Base-by-base conservation (phyloP, 1,140 invertebrate species). In the Pogonomyrmex barbatus region DNA sequence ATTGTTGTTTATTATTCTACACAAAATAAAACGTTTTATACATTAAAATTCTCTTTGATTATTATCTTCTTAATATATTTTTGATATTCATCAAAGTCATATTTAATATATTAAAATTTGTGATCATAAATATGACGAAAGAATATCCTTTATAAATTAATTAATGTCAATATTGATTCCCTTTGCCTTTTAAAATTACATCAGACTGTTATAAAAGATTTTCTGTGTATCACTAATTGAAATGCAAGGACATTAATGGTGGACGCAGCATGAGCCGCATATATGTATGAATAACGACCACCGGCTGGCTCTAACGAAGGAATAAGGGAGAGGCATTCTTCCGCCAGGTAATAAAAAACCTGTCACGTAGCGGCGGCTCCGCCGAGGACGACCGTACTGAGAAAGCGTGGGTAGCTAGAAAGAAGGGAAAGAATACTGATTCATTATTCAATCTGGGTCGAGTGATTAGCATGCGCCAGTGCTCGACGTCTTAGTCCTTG, bases 391-490 rank as follows among this genome's bases (percentile, higher is more conserved):
- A 81, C 89, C 86, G 52, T 86, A 70, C 87, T 84, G 67, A 86
- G 62, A 78, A 86, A 71, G 83, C 76, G 87, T 78, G 87, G 91
- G 89, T 88, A 85, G 87, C 50, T 45, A 90, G 86, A 87, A 91
- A 91, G 88, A 94, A 92, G 92, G 91, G 88, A 93, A 93, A 95
- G 93, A 94, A 94, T 93, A 94, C 94, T 94, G 93, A 95, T 95
- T 95, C 94, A 95, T 95, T 95, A 95, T 95, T 95, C 94, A 94
- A 95, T 94, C 94, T 95, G 92, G 94, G 93, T 93, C 93, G 93
- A 95, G 94, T 95, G 94, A 94, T 95, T 95, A 95, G 94, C 94
- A 95, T 95, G 94, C 94, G 92, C 90, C 94, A 90, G 90, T 87
- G 90, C 89, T 90, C 90, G 91, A 88, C 90, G 91, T 92, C 89